These are phyloP conservation scores for Chloroclystis v-ata DNA, from an alignment of 2,888 invertebrate genomes.

Conservation along the genomic window DNA sequence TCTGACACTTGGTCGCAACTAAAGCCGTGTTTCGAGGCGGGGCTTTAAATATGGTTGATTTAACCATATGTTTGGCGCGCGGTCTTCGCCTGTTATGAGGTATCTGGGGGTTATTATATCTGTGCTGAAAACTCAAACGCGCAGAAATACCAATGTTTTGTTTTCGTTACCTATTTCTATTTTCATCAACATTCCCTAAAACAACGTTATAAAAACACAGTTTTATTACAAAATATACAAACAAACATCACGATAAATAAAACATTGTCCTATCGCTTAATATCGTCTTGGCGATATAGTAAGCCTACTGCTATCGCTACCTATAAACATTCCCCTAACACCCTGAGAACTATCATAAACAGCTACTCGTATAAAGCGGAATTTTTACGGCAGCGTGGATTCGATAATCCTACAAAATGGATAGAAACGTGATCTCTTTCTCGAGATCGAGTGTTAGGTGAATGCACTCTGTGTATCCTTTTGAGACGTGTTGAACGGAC, in stretches of 20 bases:
- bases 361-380: constrained; percentile 15
- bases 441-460: neutral
- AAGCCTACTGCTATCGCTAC: constrained; percentile 4
- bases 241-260: constrained; percentile 5
- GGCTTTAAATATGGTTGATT: too few relatives aligned
- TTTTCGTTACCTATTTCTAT: neutral
- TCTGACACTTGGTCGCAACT: too few relatives aligned
- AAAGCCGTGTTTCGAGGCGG: too few relatives aligned
- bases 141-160: too few relatives aligned
- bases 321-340: constrained; percentile 12
- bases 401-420: constrained; percentile 23
- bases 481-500: neutral
- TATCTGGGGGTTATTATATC: too few relatives aligned
- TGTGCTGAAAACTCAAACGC: too few relatives aligned
- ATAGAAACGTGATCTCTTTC: constrained; percentile 9
- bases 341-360: constrained; percentile 13
- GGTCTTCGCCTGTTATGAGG: too few relatives aligned
- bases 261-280: constrained; percentile 1
- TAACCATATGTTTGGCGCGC: too few relatives aligned
- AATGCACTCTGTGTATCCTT: too few relatives aligned
- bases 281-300: neutral
- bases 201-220: neutral
- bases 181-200: neutral
- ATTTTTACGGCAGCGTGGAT: constrained; percentile 17
- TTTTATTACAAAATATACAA: neutral